These are phyloP conservation scores for Callionymus lyra DNA, from an alignment of 2,113 vertebrate species.

Conservation along the genomic window DNA sequence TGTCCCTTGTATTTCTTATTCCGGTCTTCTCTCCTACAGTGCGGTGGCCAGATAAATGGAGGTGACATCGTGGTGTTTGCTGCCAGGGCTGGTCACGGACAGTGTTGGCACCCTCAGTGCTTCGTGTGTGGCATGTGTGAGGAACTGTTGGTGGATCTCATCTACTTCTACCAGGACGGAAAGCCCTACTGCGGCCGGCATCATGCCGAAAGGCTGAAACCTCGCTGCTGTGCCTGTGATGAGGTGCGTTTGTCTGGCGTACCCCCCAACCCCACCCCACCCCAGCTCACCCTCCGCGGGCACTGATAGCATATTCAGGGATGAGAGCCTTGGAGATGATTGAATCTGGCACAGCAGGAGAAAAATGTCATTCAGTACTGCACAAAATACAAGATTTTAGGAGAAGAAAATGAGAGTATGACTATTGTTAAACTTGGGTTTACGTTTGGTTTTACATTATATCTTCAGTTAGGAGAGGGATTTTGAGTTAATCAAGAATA, in stretches of 20 bases:
- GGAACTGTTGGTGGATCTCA: constrained; percentile 89
- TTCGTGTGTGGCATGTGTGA: constrained; percentile 90
- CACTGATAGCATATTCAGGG: constrained; percentile 7
- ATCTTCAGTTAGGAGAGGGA: too few relatives aligned
- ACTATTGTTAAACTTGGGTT: background rate
- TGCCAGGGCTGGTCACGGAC: constrained; percentile 78
- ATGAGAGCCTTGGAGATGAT: constrained; percentile 23
- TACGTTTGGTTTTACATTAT: background rate
- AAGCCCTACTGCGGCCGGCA: constrained; percentile 95
- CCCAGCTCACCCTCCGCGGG: constrained; percentile 19
- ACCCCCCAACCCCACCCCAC: too few relatives aligned
- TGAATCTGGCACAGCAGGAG: constrained; percentile 9
- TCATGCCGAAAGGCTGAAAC: constrained; percentile 90
- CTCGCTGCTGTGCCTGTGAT: constrained; percentile 89
- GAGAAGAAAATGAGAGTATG: background rate
- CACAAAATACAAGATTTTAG: too few relatives aligned
- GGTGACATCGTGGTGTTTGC: constrained; percentile 94
- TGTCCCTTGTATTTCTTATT: too few relatives aligned
- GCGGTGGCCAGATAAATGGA: constrained; percentile 85
- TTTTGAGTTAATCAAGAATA: too few relatives aligned
- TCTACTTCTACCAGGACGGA: constrained; percentile 96
- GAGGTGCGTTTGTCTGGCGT: constrained; percentile 74
- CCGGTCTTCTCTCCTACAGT: constrained; percentile 57
- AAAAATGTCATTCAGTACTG: too few relatives aligned
- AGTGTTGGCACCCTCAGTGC: constrained; percentile 95